A percentile compares a stretch with the other conserved stretches of the same genome.
Conservation (phyloP, 2,113 vertebrate species). For the Falcunculus frontatus region DNA sequence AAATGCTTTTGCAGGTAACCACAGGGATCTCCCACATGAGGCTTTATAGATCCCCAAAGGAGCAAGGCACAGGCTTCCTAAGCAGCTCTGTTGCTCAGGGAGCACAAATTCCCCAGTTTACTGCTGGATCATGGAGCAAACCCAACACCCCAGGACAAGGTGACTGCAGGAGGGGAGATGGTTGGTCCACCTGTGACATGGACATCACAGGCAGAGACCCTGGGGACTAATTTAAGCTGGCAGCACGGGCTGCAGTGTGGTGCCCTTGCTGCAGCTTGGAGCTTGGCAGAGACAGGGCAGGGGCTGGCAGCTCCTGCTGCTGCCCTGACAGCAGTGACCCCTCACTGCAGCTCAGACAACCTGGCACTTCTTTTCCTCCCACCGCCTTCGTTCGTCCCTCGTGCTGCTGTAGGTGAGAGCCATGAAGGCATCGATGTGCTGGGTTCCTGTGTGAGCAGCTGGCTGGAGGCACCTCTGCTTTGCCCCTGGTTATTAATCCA, state of each 20-base stretch:
- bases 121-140: neutral
- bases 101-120: neutral
- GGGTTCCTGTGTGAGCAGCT: neutral
- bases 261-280: neutral
- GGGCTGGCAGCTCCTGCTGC: neutral
- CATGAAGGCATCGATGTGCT: accelerated
- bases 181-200: accelerated
- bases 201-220: neutral
- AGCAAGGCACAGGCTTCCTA: neutral
- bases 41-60: neutral
- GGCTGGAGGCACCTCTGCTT: neutral
- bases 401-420: neutral
- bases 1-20: neutral
- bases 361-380: neutral
- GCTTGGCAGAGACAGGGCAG: neutral
- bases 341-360: accelerated
- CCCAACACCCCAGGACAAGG: neutral
- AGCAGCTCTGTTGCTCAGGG: neutral
- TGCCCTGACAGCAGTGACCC: neutral
- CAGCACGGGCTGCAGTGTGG: accelerated
- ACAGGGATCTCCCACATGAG: neutral
- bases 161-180: neutral
- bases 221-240: neutral
- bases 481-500: neutral
- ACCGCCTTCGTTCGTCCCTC: neutral